Conservation (phyloP, 2,797 vertebrate species). For the Labroides dimidiatus region DNA sequence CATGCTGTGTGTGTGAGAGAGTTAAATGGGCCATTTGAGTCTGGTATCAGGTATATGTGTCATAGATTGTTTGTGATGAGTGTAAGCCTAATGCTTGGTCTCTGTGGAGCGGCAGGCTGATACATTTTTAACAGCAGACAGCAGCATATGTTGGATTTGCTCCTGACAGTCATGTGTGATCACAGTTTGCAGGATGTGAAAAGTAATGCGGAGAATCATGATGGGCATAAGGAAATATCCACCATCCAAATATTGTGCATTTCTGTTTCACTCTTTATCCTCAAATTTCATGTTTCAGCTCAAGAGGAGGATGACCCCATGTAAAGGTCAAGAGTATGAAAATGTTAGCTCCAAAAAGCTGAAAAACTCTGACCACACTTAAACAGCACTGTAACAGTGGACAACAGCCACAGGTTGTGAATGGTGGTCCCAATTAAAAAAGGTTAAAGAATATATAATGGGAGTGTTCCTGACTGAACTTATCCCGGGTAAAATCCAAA, state of each 20-base stretch:
- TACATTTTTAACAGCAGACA: conserved; percentile 42
- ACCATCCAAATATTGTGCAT: background rate
- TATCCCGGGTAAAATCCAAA: no score
- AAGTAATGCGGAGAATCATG: conserved; percentile 8
- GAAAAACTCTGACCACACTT: no score
- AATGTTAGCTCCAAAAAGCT: no score
- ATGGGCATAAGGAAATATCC: background rate
- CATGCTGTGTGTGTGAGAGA: conserved; percentile 17
- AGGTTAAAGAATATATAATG: no score
- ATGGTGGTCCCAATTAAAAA: no score
- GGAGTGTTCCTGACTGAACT: no score
- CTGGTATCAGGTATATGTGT: conserved; percentile 44
- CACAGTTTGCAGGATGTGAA: conserved; percentile 36
- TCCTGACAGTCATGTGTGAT: conserved; percentile 49
- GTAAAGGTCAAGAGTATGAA: no score
- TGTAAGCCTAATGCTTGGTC: conserved; percentile 43
- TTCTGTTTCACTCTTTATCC: background rate
- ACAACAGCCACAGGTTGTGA: no score
- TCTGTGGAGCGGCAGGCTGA: conserved; percentile 37
- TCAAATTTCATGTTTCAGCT: no score
- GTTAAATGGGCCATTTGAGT: conserved; percentile 46
- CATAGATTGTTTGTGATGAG: conserved; percentile 52
- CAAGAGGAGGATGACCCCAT: no score
- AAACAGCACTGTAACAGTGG: no score
- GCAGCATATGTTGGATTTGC: conserved; percentile 43